Evolutionary conservation across 2,113 vertebrate genomes (phyloP), one percentile per base, ranked within the genome.

Genomic region (Arenaria interpres): DNA sequence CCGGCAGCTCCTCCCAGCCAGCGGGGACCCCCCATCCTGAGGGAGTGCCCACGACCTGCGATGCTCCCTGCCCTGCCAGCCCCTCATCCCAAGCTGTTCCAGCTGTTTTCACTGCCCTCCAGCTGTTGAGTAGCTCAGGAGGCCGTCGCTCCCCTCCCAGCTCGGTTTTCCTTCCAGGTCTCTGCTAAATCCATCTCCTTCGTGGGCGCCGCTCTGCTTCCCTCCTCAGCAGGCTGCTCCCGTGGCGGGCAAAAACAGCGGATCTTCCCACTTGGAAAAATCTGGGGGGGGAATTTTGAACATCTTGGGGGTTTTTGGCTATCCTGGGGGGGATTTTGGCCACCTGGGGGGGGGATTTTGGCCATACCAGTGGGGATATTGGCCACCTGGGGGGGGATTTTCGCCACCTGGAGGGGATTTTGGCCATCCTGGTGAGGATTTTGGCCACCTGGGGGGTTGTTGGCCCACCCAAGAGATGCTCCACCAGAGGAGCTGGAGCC

Each of bases 161-260:
- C 8, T 57, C 57, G 7, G 35, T 74, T 94, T 81, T 46, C 41
- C 53, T 90, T 96, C 94, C 96, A 96, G 90, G 25, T 90, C 74
- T 95, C 95, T 97, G 96, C 35, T 94, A 95, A 97, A 97, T 13
- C 71, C 93, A 96, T 96, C 18, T 23, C 30, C 59, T 74, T 60
- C 9, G 2, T 3, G 4, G 69, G 76, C 20, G 0, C 67, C 6
- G 5, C 53, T 89, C 72, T 3, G 7, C 63, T 73, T 54, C n/a
- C 33, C 81, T 73, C 43, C 67, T 82, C 14, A 0, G 14, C 32
- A 23, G 27, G 60, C 80, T 66, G 80, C 74, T 89, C 37, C 81
- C 13, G 6, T 3, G 6, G 64, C 0, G 0, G 73, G 67, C 43
- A 74, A 63, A 76, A 91, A 12, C 72, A 46, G 41, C 33, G 13